Percentiles rank a stretch among this genome's conserved stretches.
Evolutionary conservation across 2,797 vertebrate genomes (phyloP).

Genomic region (Chrysocyon brachyurus): DNA sequence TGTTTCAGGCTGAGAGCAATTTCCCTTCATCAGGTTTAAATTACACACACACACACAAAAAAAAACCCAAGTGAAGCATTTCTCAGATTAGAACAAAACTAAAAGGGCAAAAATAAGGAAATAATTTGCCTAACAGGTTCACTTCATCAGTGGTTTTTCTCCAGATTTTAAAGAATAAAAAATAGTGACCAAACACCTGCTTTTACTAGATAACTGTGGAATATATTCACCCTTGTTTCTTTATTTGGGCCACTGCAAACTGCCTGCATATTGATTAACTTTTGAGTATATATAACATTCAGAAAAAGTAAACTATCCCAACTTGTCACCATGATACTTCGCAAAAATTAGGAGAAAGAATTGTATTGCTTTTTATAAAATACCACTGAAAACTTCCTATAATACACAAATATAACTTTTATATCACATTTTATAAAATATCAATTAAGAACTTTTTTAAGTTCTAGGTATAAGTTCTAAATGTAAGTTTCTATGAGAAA

Average conservation of each 20-base stretch:
- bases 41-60: background rate
- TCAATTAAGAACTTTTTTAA: background rate
- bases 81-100: background rate
- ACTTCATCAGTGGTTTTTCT: background rate
- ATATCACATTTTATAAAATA: background rate
- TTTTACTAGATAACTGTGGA: background rate
- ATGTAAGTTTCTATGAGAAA: background rate
- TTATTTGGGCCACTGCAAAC: background rate
- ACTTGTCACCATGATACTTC: background rate
- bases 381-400: background rate
- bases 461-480: background rate
- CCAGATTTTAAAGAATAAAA: slow-evolving; percentile 36
- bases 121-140: background rate
- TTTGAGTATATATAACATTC: background rate
- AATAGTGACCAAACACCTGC: background rate
- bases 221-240: background rate
- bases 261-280: background rate
- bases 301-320: background rate
- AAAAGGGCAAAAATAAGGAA: slow-evolving; percentile 26
- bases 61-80: background rate
- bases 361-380: background rate
- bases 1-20: slow-evolving; percentile 3
- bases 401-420: background rate
- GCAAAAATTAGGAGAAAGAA: background rate
- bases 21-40: slow-evolving; percentile 4